Conservation (phyloP, 2,888 invertebrate genomes). For the Prenolepis imparis region DNA sequence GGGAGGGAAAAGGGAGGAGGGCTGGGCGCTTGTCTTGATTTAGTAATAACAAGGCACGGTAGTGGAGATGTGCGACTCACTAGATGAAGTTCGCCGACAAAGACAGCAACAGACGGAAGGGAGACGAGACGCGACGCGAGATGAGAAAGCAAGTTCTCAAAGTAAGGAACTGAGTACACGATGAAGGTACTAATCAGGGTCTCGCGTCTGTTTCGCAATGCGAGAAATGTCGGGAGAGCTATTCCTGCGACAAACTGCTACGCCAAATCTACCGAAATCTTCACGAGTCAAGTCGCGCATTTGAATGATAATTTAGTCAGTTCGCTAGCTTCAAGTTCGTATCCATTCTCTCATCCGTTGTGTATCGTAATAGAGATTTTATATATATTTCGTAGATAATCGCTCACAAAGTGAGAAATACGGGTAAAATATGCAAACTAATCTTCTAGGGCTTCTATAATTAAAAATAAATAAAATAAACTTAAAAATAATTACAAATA, state of each 20-base stretch:
- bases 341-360: neutral
- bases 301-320: constrained; percentile 11
- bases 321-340: neutral
- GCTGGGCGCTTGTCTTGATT: constrained; percentile 75
- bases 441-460: neutral
- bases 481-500: too few relatives aligned
- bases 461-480: too few relatives aligned
- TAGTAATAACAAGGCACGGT: constrained; percentile 74
- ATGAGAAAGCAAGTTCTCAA: constrained; percentile 57
- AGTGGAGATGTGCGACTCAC: constrained; percentile 45
- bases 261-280: constrained; percentile 40
- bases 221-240: constrained; percentile 28
- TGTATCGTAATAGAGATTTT: neutral
- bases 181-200: constrained; percentile 52
- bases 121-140: constrained; percentile 52
- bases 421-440: neutral
- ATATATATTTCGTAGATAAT: neutral
- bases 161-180: constrained; percentile 55
- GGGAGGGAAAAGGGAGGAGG: constrained; percentile 41
- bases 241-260: constrained; percentile 17
- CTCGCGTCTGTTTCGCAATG: constrained; percentile 48
- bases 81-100: constrained; percentile 49
- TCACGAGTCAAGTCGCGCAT: constrained; percentile 7
- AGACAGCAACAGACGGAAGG: constrained; percentile 25
- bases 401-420: neutral